phyloP scores from a whole-genome alignment of 2,113 vertebrate genomes.

The Zapornia atra region DNA sequence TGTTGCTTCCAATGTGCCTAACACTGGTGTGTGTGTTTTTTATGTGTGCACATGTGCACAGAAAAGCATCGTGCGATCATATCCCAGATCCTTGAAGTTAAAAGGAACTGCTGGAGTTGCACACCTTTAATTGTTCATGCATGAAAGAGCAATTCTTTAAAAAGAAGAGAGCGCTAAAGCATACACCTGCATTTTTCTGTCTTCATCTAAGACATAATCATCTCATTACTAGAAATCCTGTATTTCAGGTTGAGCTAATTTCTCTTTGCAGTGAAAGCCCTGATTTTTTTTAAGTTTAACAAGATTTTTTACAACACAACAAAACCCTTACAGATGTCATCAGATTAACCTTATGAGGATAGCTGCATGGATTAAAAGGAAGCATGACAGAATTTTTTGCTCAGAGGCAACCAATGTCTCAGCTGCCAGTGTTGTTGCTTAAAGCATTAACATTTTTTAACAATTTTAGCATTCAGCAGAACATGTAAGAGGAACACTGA shows the following conservation, averaged over 20 bases:
- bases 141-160: background rate
- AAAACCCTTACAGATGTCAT: background rate
- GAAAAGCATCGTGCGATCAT: background rate
- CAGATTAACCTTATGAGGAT: background rate
- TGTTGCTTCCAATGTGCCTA: background rate
- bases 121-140: background rate
- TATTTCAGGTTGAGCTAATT: background rate
- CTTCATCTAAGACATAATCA: background rate
- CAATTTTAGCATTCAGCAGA: background rate
- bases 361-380: background rate
- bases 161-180: background rate
- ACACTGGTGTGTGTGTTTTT: background rate
- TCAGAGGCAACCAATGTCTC: conserved; percentile 5
- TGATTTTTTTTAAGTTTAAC: background rate
- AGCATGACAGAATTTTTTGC: conserved; percentile 11
- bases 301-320: background rate
- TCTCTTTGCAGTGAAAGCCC: background rate
- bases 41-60: background rate
- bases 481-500: background rate
- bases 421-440: conserved; percentile 7
- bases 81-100: background rate
- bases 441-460: background rate
- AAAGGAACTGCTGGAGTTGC: background rate
- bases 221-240: background rate
- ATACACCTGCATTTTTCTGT: background rate